phyloP scores from a whole-genome alignment of 2,888 invertebrate species.

The Leptopilina syphax region DNA sequence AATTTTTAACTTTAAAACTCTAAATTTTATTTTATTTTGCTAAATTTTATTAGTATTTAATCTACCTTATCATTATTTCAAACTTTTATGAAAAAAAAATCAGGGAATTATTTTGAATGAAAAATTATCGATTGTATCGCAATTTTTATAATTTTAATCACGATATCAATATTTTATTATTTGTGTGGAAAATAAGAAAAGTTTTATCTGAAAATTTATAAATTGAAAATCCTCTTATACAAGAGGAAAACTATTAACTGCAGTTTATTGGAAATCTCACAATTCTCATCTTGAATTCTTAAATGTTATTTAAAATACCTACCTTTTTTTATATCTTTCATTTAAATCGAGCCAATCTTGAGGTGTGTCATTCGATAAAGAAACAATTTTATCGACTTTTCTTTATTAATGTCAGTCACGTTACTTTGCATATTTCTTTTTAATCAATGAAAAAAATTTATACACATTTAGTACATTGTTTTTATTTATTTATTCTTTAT shows the following conservation, averaged over 20 bases:
- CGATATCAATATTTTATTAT: conserved; percentile 30
- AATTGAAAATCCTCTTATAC: no score
- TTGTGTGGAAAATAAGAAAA: no score
- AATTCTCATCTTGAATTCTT: conserved; percentile 44
- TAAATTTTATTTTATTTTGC: no score
- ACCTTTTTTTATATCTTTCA: conserved; percentile 50
- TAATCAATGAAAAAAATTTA: conserved; percentile 48
- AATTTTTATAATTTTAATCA: conserved; percentile 41
- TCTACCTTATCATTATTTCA: no score
- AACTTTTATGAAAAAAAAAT: no score
- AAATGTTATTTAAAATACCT: conserved; percentile 10
- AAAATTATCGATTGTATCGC: background rate
- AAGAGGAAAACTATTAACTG: conserved; percentile 42
- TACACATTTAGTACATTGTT: no score
- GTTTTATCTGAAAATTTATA: no score
- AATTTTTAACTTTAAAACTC: no score
- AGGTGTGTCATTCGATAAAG: conserved; percentile 46
- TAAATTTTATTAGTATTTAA: no score
- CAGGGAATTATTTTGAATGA: no score
- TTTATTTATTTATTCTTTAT: background rate
- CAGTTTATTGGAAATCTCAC: conserved; percentile 46
- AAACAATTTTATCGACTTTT: conserved; percentile 31
- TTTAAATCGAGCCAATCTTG: conserved; percentile 43
- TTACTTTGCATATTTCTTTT: conserved; percentile 47
- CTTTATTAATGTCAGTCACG: conserved; percentile 47